Base-by-base conservation (phyloP, 30 jellyfish, hydroid and myxozoan species). In the Mastigias papua region DNA sequence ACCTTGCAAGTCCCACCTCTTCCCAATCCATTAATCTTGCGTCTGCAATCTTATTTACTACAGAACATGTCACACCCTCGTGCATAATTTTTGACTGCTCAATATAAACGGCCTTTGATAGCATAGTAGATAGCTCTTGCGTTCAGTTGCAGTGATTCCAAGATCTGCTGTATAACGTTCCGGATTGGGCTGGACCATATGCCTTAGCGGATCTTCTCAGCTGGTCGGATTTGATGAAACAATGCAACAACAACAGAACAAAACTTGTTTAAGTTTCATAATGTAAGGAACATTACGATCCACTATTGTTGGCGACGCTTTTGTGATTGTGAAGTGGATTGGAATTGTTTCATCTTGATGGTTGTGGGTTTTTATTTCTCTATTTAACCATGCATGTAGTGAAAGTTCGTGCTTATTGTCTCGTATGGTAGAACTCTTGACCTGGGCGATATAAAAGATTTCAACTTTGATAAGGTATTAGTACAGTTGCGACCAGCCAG, bases 351-450 rank as follows among this genome's bases (percentile, higher is more conserved):
- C 19, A 65, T 37, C 88, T 50, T 31, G 20, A 57, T 51, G 76
- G 33, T 77, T 54, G 88, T 62, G 88, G 88, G 48, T 13, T 28
- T 46, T 34, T 37, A 27, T 25, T 49, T 77, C 74, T 62, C 31
- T 77, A 26, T 69, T 49, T 58, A 77, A 33, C 88, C 88, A 77
- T 67, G 76, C 88, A 77, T 57, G 60, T 25, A 54, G 76, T 63
- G 26, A 42, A 58, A 20, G 28, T 16, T 28, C 63, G 35, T 6
- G 68, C 76, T 26, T 28, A 77, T 77, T 77, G 88, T 77, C 48
- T 57, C 21, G 48, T 77, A 67, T 57, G 78, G 78, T 25, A 50
- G 65, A 67, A 19, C 88, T 63, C 78, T 75, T 75, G 86, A 75
- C 86, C 86, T 75, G 72, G 49, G 4, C n/a, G 49, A 30, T 75